Percentiles rank a stretch among this genome's conserved stretches.
Evolutionary conservation across 2,888 invertebrate genomes (phyloP).

Genomic region (Flexamia atlantica): DNA sequence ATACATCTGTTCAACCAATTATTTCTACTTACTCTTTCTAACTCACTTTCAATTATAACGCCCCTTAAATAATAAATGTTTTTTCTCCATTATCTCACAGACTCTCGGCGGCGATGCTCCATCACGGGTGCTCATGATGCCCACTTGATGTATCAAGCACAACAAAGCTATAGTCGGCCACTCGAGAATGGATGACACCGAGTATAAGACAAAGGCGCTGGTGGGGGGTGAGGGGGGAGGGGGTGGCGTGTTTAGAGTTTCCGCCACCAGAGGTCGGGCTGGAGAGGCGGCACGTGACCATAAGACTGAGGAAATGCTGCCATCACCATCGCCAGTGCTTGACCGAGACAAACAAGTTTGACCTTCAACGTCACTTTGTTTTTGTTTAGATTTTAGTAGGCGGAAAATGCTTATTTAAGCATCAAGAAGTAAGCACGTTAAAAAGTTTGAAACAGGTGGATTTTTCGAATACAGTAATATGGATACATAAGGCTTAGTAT

Average conservation of each 20-base stretch:
- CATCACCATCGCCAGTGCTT: constrained; percentile 23
- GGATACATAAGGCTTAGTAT: too few relatives aligned
- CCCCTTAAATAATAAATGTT: too few relatives aligned
- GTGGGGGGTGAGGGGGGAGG: neutral
- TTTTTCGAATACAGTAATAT: too few relatives aligned
- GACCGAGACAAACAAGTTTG: neutral
- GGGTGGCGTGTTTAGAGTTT: neutral
- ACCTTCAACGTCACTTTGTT: too few relatives aligned
- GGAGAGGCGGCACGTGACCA: constrained; percentile 1
- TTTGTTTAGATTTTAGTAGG: too few relatives aligned
- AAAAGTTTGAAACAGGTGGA: too few relatives aligned
- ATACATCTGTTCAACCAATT: too few relatives aligned
- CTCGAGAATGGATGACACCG: neutral
- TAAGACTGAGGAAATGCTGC: neutral
- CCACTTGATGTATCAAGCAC: neutral
- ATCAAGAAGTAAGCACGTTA: too few relatives aligned
- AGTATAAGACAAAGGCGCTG: neutral
- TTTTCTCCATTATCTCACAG: neutral
- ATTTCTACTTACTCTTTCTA: too few relatives aligned
- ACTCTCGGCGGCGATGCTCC: neutral
- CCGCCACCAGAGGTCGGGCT: neutral
- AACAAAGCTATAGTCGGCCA: constrained; percentile 18
- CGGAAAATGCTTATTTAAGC: too few relatives aligned
- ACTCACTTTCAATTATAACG: too few relatives aligned
- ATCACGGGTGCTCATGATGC: neutral